Percentiles rank a stretch among this genome's conserved stretches.
phyloP scores from a whole-genome alignment of 2,797 vertebrate species.

The Orientallactaga sibirica region DNA sequence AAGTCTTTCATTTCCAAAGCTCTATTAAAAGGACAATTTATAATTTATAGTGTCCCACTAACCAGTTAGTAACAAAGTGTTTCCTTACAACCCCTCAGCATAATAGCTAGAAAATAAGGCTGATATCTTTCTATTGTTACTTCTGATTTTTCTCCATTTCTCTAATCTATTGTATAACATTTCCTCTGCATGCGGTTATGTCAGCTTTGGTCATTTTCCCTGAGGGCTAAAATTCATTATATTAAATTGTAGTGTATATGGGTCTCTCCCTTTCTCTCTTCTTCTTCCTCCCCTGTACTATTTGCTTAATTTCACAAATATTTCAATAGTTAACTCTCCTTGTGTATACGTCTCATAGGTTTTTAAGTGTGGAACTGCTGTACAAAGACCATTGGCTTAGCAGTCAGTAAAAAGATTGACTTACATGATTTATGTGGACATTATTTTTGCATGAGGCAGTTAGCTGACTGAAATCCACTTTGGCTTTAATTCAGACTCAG shows the following conservation, averaged over 20 bases:
- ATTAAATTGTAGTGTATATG: not conserved
- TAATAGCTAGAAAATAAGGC: constrained; percentile 39
- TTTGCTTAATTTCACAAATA: constrained; percentile 48
- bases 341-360: not conserved
- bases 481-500: constrained; percentile 36
- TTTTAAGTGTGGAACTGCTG: constrained; percentile 1
- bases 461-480: constrained; percentile 12
- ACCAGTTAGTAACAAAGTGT: constrained; percentile 5
- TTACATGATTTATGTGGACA: not conserved
- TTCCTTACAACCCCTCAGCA: constrained; percentile 20
- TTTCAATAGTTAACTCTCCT: constrained; percentile 21
- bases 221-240: constrained; percentile 34
- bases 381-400: constrained; percentile 16
- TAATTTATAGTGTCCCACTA: not conserved
- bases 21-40: constrained; percentile 44
- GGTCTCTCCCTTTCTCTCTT: not conserved
- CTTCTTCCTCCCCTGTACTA: not conserved
- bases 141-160: constrained; percentile 30
- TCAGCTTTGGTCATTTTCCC: constrained; percentile 1
- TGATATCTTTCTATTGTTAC: constrained; percentile 48
- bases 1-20: constrained; percentile 54
- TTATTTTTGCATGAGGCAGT: not conserved
- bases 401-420: constrained; percentile 18
- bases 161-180: constrained; percentile 1
- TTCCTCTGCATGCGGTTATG: constrained; percentile 22